Conservation (phyloP, 2,888 invertebrate genomes). For the Coelogynopora nodosa region DNA sequence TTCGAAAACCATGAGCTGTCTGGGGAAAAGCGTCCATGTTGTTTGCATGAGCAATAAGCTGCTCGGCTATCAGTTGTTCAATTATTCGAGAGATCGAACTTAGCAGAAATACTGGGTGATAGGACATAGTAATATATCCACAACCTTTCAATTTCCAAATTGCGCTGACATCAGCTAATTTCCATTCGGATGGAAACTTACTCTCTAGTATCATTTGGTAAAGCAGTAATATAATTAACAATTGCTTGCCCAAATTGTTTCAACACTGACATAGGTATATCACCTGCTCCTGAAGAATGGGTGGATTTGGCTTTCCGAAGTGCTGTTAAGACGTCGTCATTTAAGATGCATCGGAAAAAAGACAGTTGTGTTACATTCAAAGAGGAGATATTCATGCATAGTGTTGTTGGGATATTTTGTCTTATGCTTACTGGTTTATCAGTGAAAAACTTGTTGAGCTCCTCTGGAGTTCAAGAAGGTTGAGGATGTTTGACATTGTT, state of each 20-base stretch:
- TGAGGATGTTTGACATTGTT: conserved; percentile 9
- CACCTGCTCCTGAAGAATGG: conserved; percentile 10
- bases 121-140: conserved; percentile 6
- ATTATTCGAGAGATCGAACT: conserved; percentile 8
- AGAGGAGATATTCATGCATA: conserved; percentile 27
- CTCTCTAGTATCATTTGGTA: conserved; percentile 12
- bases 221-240: conserved; percentile 23
- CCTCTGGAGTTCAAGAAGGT: conserved; percentile 10
- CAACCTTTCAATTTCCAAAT: conserved; percentile 31
- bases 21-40: conserved; percentile 21
- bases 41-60: conserved; percentile 18
- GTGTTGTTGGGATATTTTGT: conserved; percentile 14
- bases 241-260: not conserved
- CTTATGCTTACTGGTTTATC: not conserved
- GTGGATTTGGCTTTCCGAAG: not conserved
- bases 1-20: conserved; percentile 20
- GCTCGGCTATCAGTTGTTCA: not conserved
- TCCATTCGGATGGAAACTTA: conserved; percentile 4
- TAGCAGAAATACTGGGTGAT: conserved; percentile 10
- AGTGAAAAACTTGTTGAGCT: conserved; percentile 19
- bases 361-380: conserved; percentile 4
- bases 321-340: not conserved
- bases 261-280: conserved; percentile 26
- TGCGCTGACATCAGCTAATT: conserved; percentile 4
- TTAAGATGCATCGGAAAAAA: not conserved